Evolutionary conservation across 2,113 vertebrate species (phyloP), one percentile per base, ranked within the genome.

Genomic region (Pantherophis guttatus): DNA sequence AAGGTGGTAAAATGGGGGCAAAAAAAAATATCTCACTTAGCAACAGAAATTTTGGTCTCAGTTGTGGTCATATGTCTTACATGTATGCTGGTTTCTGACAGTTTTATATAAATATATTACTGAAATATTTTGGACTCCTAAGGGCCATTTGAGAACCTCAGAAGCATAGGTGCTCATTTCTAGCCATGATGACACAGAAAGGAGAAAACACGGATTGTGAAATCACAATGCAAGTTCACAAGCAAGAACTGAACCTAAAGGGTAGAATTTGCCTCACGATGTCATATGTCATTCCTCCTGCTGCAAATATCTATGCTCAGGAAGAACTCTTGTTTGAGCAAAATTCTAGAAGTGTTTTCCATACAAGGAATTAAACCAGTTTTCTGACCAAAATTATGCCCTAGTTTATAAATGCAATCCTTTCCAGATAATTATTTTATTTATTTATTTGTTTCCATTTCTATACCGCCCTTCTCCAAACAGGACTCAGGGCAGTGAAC

Each of bases 401-500:
- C 24, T 86, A 8, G 23, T 88, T 54, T 52, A 93, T 57, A 23
- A 90, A 70, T 48, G 50, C 88, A 58, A 44, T 94, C 93, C 87
- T 90, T 5, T 1, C 12, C 24, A 92, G 29, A 26, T 57, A 91
- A 81, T 87, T 24, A 12, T n/a, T n/a, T n/a, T n/a, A n/a, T n/a
- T n/a, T n/a, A n/a, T n/a, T n/a, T n/a, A n/a, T n/a, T n/a, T n/a
- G n/a, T n/a, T n/a, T n/a, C n/a, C n/a, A n/a, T n/a, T n/a, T n/a
- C n/a, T n/a, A n/a, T n/a, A n/a, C n/a, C n/a, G n/a, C n/a, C n/a
- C n/a, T n/a, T n/a, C n/a, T n/a, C n/a, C n/a, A n/a, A n/a, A n/a
- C n/a, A n/a, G n/a, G n/a, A n/a, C n/a, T n/a, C n/a, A n/a, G n/a
- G n/a, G n/a, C n/a, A n/a, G n/a, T n/a, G n/a, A n/a, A n/a, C n/a